Evolutionary conservation across 2,113 vertebrate species (phyloP).

Genomic region (Cricetomys ansorgei): DNA sequence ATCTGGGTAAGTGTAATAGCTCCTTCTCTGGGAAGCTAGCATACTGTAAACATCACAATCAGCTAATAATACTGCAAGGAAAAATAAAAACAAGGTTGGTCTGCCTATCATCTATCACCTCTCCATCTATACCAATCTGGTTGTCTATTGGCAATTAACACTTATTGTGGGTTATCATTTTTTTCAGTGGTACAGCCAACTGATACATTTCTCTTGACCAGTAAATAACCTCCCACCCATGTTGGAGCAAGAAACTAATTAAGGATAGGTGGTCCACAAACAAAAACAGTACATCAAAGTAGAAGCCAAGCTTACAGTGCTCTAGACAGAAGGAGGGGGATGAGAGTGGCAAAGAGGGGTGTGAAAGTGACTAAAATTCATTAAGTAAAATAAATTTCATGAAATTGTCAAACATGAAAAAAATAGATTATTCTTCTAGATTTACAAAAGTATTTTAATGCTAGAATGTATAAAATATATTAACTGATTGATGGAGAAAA

Average conservation of each 20-base stretch:
- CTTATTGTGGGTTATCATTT: neutral
- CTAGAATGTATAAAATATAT: neutral
- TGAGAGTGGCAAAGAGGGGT: neutral
- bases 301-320: neutral
- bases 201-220: neutral
- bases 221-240: neutral
- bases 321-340: neutral
- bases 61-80: neutral
- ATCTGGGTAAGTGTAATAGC: constrained; percentile 14
- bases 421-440: neutral
- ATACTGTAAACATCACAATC: neutral
- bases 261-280: neutral
- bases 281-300: neutral
- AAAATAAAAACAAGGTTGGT: neutral
- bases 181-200: neutral
- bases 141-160: neutral
- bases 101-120: neutral
- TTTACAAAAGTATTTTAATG: neutral
- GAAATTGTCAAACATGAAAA: neutral
- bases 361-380: neutral
- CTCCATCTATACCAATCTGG: neutral
- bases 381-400: neutral
- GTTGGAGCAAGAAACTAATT: neutral
- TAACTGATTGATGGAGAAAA: constrained; percentile 11
- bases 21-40: neutral